Evolutionary conservation across 2,797 vertebrate genomes (phyloP).

Genomic region (Myoxocephalus aenaeus): DNA sequence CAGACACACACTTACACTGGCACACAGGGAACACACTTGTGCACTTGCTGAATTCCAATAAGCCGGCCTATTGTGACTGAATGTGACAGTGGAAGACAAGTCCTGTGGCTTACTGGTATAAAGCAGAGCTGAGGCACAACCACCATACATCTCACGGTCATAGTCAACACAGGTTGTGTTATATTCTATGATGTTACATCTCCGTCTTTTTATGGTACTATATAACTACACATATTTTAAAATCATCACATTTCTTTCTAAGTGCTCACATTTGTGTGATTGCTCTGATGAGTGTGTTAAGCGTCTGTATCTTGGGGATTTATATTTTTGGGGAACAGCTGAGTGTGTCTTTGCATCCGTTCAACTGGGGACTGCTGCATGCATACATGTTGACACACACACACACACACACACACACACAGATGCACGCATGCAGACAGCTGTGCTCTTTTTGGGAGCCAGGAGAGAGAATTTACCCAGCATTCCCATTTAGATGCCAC

Average conservation of each 20-base stretch:
- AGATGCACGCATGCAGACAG: slow-evolving; percentile 47
- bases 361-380: slow-evolving; percentile 21
- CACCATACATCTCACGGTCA: background rate
- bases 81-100: slow-evolving; percentile 41
- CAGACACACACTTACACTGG: slow-evolving; percentile 10
- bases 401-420: slow-evolving; percentile 22
- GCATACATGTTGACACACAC: background rate
- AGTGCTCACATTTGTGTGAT: slow-evolving; percentile 3
- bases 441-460: slow-evolving; percentile 64
- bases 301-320: slow-evolving; percentile 39
- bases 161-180: background rate
- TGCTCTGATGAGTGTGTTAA: slow-evolving; percentile 13
- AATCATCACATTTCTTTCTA: background rate
- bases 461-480: slow-evolving; percentile 64
- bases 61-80: slow-evolving; percentile 39
- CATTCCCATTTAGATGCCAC: slow-evolving; percentile 59
- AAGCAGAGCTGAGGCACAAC: slow-evolving; percentile 5
- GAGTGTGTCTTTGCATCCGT: slow-evolving; percentile 53
- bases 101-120: slow-evolving; percentile 23
- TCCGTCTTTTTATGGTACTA: slow-evolving; percentile 1
- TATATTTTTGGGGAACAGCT: slow-evolving; percentile 59
- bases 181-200: background rate
- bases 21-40: slow-evolving; percentile 25
- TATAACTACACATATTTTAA: background rate
- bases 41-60: slow-evolving; percentile 50